Evolutionary conservation across 1,140 invertebrate species (phyloP), one percentile per base, ranked within the genome.

Genomic region (Callitettix versicolor): DNA sequence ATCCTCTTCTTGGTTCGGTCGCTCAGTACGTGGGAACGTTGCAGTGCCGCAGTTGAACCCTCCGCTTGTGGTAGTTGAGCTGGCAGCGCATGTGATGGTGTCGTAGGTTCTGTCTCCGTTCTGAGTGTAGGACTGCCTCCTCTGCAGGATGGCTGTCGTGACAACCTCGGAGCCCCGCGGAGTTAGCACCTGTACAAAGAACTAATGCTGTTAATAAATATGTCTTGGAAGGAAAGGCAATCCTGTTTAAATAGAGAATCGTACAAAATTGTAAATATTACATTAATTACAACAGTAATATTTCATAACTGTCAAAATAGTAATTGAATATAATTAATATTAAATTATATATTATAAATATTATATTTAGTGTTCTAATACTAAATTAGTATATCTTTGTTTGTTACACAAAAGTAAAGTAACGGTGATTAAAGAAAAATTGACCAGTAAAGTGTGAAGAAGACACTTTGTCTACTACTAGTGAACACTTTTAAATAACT

Each of bases 91-190:
- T 41, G 50, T 53, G 33, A 42, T 41, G 30, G 50, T 53, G 50
- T 41, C 36, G 6, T 41, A 41, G 36, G 36, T 53, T 5, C 9
- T 30, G 33, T 51, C 48, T 7, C 48, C 48, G 21, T 21, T 36
- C 30, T 36, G 48, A n/a, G 48, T 26, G 33, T 33, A 51, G 48
- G 48, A 51, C 48, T 51, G 48, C 24, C 48, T 36, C 48, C 48
- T 51, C 33, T 51, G 48, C 3, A 51, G 48, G 21, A 51, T 51
- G 14, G 48, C 48, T 38, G 48, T 51, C 15, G 48, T 51, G 30
- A 51, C 48, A 3, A 51, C 48, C 17, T 51, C 48, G 11, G 48
- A 51, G 33, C 48, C 48, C 2, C 48, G 18, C 12, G 48, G 48
- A 36, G 48, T 38, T 21, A 51, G 24, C 7, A 51, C 48, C 48